These are phyloP conservation scores for Arion vulgaris DNA, from an alignment of 1,140 invertebrate genomes.

Conservation along the genomic window DNA sequence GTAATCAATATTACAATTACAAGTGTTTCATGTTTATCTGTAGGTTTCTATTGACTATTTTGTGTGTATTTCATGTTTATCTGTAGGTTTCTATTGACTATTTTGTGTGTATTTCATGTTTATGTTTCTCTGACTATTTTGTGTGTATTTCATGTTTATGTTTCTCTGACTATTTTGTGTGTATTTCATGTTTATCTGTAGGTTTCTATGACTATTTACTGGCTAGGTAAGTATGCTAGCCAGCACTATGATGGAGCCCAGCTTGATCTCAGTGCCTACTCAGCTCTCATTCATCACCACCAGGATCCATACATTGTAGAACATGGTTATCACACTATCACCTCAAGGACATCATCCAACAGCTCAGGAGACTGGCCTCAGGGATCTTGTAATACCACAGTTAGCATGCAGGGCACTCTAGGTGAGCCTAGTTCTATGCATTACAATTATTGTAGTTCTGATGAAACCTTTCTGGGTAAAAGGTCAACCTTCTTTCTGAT, in stretches of 20 bases:
- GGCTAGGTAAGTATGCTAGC: constrained; percentile 58
- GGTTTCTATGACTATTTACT: constrained; percentile 69
- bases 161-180: no score
- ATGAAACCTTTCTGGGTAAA: no score
- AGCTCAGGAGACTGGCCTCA: constrained; percentile 45
- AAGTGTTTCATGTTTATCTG: no score
- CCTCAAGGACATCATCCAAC: not conserved
- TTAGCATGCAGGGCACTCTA: not conserved
- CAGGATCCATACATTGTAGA: constrained; percentile 55
- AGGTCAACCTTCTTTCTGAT: no score
- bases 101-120: no score
- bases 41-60: no score
- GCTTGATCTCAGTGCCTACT: constrained; percentile 66
- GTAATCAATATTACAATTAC: no score
- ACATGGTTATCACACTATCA: constrained; percentile 42
- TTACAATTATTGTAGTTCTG: no score
- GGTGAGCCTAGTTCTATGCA: not conserved
- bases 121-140: no score
- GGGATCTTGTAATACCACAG: not conserved
- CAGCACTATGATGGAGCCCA: constrained; percentile 59
- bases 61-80: not conserved
- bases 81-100: constrained; percentile 67
- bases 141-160: no score
- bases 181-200: constrained; percentile 41
- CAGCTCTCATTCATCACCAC: constrained; percentile 59